Percentiles rank a stretch among this genome's conserved stretches.
Evolutionary conservation across 2,888 invertebrate species (phyloP).

Genomic region (Caradrina kadenii): DNA sequence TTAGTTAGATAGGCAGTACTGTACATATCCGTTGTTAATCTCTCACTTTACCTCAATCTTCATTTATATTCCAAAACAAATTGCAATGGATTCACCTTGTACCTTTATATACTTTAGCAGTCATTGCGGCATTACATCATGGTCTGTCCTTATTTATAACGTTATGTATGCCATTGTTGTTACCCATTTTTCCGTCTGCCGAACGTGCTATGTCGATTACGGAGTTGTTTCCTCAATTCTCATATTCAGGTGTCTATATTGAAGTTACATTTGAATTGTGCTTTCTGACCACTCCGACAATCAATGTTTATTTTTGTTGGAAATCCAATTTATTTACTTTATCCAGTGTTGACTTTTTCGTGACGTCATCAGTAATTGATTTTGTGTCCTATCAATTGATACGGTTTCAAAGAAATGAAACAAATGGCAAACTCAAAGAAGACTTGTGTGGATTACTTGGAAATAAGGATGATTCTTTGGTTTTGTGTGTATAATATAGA

Average conservation of each 20-base stretch:
- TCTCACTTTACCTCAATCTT: conserved; percentile 19
- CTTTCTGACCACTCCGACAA: neutral
- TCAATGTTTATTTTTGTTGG: conserved; percentile 2
- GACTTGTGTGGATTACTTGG: neutral
- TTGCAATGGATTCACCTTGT: conserved; percentile 54
- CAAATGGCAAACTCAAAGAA: neutral
- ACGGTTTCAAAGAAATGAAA: conserved; percentile 12
- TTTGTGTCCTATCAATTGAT: conserved; percentile 3
- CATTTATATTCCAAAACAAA: conserved; percentile 45
- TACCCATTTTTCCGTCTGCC: conserved; percentile 36
- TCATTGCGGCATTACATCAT: conserved; percentile 46
- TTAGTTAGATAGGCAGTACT: too few species aligned
- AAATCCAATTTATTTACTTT: conserved; percentile 17
- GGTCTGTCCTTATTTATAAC: conserved; percentile 57
- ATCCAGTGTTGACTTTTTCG: neutral
- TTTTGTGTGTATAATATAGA: neutral
- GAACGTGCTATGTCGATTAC: conserved; percentile 53
- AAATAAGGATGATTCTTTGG: conserved; percentile 3
- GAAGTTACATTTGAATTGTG: neutral
- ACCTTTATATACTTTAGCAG: conserved; percentile 47
- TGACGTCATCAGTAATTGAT: conserved; percentile 31
- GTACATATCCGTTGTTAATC: too few species aligned
- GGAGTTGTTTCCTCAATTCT: conserved; percentile 31
- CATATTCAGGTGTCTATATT: conserved; percentile 5
- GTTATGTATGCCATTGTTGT: conserved; percentile 36